phyloP scores from a whole-genome alignment of 2,888 invertebrate genomes.

The Aspidiotus destructor region DNA sequence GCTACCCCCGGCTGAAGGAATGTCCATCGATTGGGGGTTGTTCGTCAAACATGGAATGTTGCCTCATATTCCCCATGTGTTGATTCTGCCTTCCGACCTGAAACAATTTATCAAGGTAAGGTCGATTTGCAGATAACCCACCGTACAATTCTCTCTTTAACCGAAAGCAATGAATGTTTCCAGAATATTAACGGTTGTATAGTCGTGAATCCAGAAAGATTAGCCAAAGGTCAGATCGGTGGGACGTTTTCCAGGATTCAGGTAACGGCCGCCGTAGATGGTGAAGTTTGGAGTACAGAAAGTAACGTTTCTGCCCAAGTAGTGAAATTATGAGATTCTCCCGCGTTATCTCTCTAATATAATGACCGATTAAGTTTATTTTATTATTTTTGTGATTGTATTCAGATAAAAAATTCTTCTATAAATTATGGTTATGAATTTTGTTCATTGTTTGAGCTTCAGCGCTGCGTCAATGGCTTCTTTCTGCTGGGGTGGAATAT shows the following conservation, averaged over 20 bases:
- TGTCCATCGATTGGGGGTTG: constrained; percentile 60
- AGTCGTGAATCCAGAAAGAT: constrained; percentile 74
- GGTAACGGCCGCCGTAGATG: constrained; percentile 44
- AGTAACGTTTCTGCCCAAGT: constrained; percentile 46
- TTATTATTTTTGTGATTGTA: not conserved
- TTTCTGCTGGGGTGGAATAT: not conserved
- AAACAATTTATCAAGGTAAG: constrained; percentile 68
- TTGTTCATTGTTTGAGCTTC: not conserved
- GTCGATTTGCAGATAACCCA: not conserved
- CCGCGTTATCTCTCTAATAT: not conserved
- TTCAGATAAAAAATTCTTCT: not conserved
- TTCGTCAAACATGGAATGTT: constrained; percentile 64
- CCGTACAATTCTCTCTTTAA: not conserved
- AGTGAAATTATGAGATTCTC: constrained; percentile 42
- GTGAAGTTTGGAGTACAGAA: constrained; percentile 41
- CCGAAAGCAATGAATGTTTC: constrained; percentile 39
- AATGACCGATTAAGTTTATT: not conserved
- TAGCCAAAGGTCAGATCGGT: constrained; percentile 62
- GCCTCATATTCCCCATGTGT: constrained; percentile 63
- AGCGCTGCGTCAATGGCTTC: not conserved
- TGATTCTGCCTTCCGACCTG: constrained; percentile 76
- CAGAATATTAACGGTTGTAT: constrained; percentile 68
- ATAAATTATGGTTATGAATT: not conserved
- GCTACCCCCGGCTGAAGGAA: constrained; percentile 58
- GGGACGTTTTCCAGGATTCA: constrained; percentile 67